Percentiles rank a stretch among this genome's conserved stretches.
phyloP scores from a whole-genome alignment of 2,797 vertebrate genomes.

The Ispidina lecontei region DNA sequence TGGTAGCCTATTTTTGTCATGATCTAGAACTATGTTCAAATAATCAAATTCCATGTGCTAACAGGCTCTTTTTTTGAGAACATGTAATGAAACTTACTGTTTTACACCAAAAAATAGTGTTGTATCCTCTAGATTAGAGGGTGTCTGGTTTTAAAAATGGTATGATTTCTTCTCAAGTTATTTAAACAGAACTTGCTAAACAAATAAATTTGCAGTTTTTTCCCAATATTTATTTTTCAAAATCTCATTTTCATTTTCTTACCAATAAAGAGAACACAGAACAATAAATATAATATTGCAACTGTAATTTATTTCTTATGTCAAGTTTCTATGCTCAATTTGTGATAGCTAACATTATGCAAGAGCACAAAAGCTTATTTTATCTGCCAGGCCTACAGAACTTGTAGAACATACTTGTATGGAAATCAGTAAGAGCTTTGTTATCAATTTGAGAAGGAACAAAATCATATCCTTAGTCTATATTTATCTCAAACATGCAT shows the following conservation, averaged over 20 bases:
- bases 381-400: background rate
- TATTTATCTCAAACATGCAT: constrained; percentile 36
- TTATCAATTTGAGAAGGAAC: background rate
- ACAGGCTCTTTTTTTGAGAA: background rate
- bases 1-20: background rate
- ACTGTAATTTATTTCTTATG: background rate
- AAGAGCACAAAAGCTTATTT: background rate
- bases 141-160: background rate
- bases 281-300: background rate
- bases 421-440: constrained; percentile 24
- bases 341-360: background rate
- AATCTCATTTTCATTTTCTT: background rate
- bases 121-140: background rate
- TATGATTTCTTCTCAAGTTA: background rate
- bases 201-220: background rate
- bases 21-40: background rate
- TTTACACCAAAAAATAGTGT: background rate
- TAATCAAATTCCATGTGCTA: background rate
- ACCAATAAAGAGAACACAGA: background rate
- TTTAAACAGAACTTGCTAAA: background rate
- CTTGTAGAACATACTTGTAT: background rate
- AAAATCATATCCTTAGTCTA: constrained; percentile 32
- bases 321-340: background rate
- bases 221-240: background rate
- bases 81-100: background rate